These are phyloP conservation scores for Protophormia terraenovae DNA, from an alignment of 2,888 invertebrate species.

Conservation along the genomic window DNA sequence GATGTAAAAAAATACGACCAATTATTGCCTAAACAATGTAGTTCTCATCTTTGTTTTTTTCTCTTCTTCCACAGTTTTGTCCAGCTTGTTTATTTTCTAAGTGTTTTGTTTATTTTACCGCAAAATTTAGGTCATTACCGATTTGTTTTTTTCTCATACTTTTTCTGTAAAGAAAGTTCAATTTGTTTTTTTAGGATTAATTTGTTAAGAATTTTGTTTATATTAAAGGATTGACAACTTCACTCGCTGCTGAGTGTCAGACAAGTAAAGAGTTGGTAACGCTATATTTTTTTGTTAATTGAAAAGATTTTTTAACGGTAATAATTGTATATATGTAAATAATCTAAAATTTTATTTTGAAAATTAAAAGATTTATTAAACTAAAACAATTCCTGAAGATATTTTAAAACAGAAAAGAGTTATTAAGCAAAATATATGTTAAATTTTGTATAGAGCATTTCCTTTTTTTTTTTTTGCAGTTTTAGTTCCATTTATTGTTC, in stretches of 20 bases:
- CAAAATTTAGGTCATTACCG: conserved; percentile 19
- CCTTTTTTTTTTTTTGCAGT: too few species aligned
- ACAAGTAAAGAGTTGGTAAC: background rate
- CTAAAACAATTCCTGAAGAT: too few species aligned
- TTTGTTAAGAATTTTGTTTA: background rate
- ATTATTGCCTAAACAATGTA: background rate
- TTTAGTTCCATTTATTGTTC: background rate
- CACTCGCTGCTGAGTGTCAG: background rate
- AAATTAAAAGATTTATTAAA: too few species aligned
- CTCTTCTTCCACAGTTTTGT: background rate
- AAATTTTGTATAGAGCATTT: too few species aligned
- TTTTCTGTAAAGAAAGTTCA: background rate
- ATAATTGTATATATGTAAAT: too few species aligned
- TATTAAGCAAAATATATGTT: too few species aligned
- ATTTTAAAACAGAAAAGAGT: too few species aligned
- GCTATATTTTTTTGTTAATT: background rate
- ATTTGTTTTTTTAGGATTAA: background rate
- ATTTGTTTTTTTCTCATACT: background rate
- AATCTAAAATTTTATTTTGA: too few species aligned
- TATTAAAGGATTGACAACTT: background rate
- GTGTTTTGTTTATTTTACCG: background rate
- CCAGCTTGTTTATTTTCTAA: background rate
- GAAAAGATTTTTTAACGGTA: too few species aligned
- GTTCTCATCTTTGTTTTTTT: background rate
- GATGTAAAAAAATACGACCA: background rate